Conservation (phyloP, 2,888 invertebrate species). For the Apamea epomidion region DNA sequence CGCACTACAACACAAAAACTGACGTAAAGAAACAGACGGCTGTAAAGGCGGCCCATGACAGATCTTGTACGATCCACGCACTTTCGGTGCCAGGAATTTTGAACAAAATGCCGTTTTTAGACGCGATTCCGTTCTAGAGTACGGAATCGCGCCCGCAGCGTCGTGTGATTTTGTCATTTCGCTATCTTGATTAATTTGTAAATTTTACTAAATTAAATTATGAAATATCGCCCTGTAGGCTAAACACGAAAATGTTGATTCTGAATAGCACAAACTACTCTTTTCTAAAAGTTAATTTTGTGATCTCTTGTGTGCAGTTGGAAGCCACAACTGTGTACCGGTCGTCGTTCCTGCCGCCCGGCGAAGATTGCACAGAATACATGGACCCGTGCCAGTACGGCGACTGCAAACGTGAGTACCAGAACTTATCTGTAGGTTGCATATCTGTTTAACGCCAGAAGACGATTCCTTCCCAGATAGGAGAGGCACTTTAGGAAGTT, state of each 20-base stretch:
- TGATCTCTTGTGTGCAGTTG: slow-evolving; percentile 72
- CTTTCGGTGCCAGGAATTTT: neutral
- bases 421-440: too few species aligned
- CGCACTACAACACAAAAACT: neutral
- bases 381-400: slow-evolving; percentile 90
- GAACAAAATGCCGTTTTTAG: neutral
- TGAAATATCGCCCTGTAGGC: neutral
- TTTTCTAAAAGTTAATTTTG: neutral
- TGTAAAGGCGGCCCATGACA: neutral
- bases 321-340: slow-evolving; percentile 91
- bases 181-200: too few species aligned
- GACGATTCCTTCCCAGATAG: neutral
- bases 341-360: slow-evolving; percentile 91
- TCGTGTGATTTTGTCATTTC: too few species aligned
- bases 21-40: neutral
- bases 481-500: neutral
- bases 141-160: neutral
- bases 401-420: slow-evolving; percentile 85
- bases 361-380: slow-evolving; percentile 90
- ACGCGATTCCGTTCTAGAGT: too few species aligned
- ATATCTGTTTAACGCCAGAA: neutral
- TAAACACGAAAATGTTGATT: neutral
- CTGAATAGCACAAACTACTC: neutral
- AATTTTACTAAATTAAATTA: too few species aligned
- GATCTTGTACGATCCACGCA: neutral